Conservation (phyloP, 1,140 invertebrate genomes). For the Bombus haemorrhoidalis region DNA sequence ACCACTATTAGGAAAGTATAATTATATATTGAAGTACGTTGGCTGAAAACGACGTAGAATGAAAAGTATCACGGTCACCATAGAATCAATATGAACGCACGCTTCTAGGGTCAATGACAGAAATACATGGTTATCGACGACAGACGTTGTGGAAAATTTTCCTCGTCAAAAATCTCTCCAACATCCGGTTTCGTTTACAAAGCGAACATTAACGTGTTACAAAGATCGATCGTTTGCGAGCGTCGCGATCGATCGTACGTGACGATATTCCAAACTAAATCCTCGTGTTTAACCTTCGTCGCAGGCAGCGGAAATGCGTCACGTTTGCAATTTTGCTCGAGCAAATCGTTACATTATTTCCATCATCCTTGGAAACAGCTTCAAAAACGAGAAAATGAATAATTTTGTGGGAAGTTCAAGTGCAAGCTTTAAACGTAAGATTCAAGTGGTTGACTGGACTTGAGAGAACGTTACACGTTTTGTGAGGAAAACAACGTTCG, state of each 20-base stretch:
- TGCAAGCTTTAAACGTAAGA: too few relatives aligned
- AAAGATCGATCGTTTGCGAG: conserved; percentile 50
- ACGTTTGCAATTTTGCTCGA: conserved; percentile 20
- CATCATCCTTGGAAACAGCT: not conserved
- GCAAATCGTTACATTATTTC: conserved; percentile 22
- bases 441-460: too few relatives aligned
- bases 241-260: conserved; percentile 62
- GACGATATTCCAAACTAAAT: conserved; percentile 64
- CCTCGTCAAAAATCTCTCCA: not conserved
- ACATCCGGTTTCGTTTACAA: conserved; percentile 3
- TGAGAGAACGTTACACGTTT: too few relatives aligned
- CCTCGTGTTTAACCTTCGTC: conserved; percentile 40
- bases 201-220: not conserved
- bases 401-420: not conserved
- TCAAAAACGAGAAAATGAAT: not conserved
- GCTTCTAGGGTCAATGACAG: conserved; percentile 8
- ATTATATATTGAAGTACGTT: not conserved
- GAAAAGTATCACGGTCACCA: not conserved
- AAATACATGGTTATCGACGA: not conserved
- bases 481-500: not conserved
- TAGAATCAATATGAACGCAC: not conserved
- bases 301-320: conserved; percentile 39
- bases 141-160: not conserved
- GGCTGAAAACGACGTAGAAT: not conserved
- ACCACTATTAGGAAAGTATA: not conserved